Conservation (phyloP, 1,140 invertebrate species). For the Chionoecetes opilio region DNA sequence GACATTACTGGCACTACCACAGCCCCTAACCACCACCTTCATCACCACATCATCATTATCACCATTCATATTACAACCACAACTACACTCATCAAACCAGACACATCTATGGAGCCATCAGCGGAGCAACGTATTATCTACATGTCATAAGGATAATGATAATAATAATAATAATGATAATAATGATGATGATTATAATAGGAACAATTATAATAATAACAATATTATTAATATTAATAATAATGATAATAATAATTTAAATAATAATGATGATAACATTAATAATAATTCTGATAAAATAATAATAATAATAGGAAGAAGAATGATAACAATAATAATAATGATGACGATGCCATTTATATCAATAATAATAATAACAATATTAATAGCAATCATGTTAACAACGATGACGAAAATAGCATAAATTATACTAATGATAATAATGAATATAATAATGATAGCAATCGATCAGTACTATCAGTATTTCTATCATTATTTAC, state of each 20-base stretch:
- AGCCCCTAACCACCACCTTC: too few species aligned
- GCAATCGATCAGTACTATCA: neutral
- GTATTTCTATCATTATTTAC: neutral
- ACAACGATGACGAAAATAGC: neutral
- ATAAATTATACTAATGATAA: neutral
- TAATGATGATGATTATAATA: neutral
- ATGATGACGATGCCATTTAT: neutral
- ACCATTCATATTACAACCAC: too few species aligned
- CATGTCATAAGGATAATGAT: too few species aligned
- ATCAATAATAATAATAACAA: slow-evolving; percentile 4
- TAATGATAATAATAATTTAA: neutral
- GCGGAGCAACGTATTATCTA: too few species aligned
- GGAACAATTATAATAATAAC: neutral
- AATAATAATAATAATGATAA: neutral
- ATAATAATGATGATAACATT: neutral
- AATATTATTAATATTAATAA: neutral
- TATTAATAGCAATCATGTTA: neutral
- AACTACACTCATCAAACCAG: too few species aligned
- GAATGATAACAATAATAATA: neutral
- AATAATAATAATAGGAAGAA: neutral
- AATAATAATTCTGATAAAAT: neutral
- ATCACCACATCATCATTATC: too few species aligned
- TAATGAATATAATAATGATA: neutral
- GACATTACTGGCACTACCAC: too few species aligned
- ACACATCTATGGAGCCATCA: too few species aligned